phyloP scores from a whole-genome alignment of 2,113 vertebrate genomes.

The Sisor rabdophorus region DNA sequence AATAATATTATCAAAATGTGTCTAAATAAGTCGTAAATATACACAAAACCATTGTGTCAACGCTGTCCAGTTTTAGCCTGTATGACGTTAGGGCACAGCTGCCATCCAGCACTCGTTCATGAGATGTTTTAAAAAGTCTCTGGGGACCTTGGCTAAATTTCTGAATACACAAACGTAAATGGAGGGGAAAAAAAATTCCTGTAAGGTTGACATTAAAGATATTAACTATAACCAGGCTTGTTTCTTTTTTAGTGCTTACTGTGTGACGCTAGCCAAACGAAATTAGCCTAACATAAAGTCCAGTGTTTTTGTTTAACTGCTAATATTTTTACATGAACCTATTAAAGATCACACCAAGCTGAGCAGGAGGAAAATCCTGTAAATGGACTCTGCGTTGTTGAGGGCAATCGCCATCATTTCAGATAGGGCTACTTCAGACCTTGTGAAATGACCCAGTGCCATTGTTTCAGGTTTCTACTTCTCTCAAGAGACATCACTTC shows the following conservation, averaged over 20 bases:
- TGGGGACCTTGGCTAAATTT: constrained; percentile 4
- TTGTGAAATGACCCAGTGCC: constrained; percentile 63
- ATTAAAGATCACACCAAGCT: constrained; percentile 64
- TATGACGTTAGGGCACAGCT: constrained; percentile 50
- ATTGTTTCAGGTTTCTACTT: constrained; percentile 61
- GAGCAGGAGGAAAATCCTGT: constrained; percentile 67
- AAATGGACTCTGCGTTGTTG: constrained; percentile 66
- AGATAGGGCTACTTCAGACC: constrained; percentile 59
- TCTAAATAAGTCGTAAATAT: constrained; percentile 29
- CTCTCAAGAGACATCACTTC: constrained; percentile 60
- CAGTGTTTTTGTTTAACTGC: constrained; percentile 60
- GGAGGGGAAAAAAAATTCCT: not conserved
- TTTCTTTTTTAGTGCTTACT: constrained; percentile 24
- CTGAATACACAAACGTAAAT: not conserved
- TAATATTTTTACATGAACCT: constrained; percentile 66
- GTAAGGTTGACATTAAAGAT: constrained; percentile 21
- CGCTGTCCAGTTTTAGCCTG: constrained; percentile 43
- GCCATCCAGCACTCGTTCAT: constrained; percentile 55
- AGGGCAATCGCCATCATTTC: constrained; percentile 55
- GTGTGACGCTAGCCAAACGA: constrained; percentile 17
- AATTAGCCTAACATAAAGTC: constrained; percentile 63
- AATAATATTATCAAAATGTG: no score
- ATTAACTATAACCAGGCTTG: constrained; percentile 28
- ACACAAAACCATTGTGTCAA: constrained; percentile 33
- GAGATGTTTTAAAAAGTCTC: constrained; percentile 38